Evolutionary conservation across 23 tunicate species (phyloP).

Genomic region (Botrylloides violaceus): DNA sequence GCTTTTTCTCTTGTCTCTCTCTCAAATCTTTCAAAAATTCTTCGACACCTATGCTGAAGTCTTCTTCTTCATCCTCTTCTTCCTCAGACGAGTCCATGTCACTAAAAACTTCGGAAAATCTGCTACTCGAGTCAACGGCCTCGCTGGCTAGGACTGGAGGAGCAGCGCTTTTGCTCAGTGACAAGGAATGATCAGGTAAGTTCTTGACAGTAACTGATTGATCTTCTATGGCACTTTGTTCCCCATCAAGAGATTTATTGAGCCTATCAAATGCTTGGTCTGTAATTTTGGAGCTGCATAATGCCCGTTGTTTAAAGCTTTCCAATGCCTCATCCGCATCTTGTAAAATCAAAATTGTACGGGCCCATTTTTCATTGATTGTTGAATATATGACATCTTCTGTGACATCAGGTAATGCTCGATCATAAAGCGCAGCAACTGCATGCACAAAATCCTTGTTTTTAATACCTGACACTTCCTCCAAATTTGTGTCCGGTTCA

Average conservation of each 20-base stretch:
- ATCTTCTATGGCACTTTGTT: neutral
- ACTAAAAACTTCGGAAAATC: slow-evolving; percentile 60
- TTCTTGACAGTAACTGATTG: neutral
- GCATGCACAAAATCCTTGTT: slow-evolving; percentile 66
- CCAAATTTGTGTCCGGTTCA: slow-evolving; percentile 21
- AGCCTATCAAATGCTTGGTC: neutral
- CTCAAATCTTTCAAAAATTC: slow-evolving; percentile 35
- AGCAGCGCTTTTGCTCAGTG: neutral
- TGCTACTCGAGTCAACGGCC: no score
- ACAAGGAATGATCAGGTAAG: neutral
- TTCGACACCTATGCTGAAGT: slow-evolving; percentile 28
- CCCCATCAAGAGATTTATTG: neutral
- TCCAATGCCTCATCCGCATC: slow-evolving; percentile 42
- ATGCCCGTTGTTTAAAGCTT: slow-evolving; percentile 2
- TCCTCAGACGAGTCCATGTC: slow-evolving; percentile 53
- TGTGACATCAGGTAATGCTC: slow-evolving; percentile 65
- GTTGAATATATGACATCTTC: slow-evolving; percentile 79
- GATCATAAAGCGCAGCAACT: slow-evolving; percentile 58
- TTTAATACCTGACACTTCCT: slow-evolving; percentile 29
- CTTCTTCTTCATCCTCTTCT: slow-evolving; percentile 42
- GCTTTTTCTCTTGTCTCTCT: slow-evolving; percentile 26
- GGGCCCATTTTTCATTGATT: slow-evolving; percentile 58
- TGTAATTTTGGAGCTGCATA: slow-evolving; percentile 1
- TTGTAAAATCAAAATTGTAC: slow-evolving; percentile 43
- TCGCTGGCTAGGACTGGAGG: no score